Conservation (phyloP, 2,797 vertebrate species). For the Rhyacichthys aspro region DNA sequence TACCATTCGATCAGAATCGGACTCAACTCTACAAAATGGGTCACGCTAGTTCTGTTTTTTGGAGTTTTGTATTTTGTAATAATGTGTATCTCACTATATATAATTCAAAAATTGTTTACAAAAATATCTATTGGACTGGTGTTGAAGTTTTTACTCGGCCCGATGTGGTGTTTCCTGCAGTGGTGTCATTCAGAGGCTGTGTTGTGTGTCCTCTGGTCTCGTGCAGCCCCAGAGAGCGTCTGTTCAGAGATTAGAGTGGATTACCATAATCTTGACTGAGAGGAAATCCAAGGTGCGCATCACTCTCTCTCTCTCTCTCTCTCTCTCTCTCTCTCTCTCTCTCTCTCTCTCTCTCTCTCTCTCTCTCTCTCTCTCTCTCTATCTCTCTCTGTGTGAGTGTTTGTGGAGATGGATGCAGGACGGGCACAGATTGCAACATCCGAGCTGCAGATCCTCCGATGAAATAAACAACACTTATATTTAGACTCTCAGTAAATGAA, state of each 20-base stretch:
- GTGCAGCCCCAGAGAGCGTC: slow-evolving; percentile 39
- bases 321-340: neutral
- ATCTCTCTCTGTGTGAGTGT: no score
- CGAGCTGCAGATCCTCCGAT: neutral
- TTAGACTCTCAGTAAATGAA: neutral
- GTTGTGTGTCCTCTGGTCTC: slow-evolving; percentile 27
- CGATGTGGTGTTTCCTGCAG: neutral
- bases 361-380: slow-evolving; percentile 36
- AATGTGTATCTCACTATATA: neutral
- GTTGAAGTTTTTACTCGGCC: neutral
- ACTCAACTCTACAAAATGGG: slow-evolving; percentile 32
- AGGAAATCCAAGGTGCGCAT: slow-evolving; percentile 68
- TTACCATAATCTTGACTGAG: slow-evolving; percentile 77
- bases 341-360: slow-evolving; percentile 42
- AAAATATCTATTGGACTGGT: no score
- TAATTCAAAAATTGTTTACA: no score
- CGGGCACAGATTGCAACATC: neutral
- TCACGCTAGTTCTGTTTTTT: slow-evolving; percentile 15
- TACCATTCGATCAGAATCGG: no score
- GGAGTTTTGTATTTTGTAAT: neutral
- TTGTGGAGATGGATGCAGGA: neutral
- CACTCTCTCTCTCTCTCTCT: slow-evolving; percentile 54
- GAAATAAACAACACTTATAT: neutral
- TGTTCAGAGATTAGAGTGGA: slow-evolving; percentile 74
- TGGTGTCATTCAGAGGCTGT: slow-evolving; percentile 1